A percentile compares a stretch with the other conserved stretches of the same genome.
Evolutionary conservation across 92 coral and sea anemone genomes (phyloP).

Genomic region (Porites divaricata): DNA sequence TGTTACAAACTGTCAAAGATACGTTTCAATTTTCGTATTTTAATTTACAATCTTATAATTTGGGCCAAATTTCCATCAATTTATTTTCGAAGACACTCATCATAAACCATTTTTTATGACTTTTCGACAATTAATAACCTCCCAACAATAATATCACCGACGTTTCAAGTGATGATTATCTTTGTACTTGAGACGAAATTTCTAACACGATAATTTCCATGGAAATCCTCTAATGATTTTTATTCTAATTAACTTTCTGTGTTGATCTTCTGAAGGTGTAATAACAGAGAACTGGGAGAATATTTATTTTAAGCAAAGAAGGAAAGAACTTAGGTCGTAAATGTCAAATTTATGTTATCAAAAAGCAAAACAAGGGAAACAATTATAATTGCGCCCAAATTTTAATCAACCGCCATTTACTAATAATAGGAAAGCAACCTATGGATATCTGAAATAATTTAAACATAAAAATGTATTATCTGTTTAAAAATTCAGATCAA

Average conservation of each 20-base stretch:
- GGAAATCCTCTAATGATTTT: slow-evolving; percentile 19
- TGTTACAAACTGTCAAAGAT: slow-evolving; percentile 1
- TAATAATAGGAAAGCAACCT: background rate
- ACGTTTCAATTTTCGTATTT: background rate
- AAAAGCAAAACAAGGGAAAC: background rate
- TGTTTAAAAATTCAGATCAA: background rate
- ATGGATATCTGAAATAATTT: background rate
- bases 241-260: slow-evolving; percentile 27
- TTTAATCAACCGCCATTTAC: background rate
- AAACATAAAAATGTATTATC: background rate
- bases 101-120: background rate
- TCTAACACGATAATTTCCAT: slow-evolving; percentile 3
- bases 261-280: slow-evolving; percentile 20
- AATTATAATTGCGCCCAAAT: background rate
- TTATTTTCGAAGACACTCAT: slow-evolving; percentile 8
- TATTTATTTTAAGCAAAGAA: background rate
- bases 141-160: background rate
- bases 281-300: slow-evolving; percentile 15
- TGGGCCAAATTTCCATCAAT: background rate
- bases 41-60: too few species aligned
- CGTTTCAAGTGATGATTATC: slow-evolving; percentile 14
- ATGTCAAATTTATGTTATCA: slow-evolving; percentile 16
- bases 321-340: slow-evolving; percentile 16
- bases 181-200: background rate
- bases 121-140: slow-evolving; percentile 1